These are phyloP conservation scores for Calliopsis andreniformis DNA, from an alignment of 1,140 invertebrate genomes.

Conservation along the genomic window DNA sequence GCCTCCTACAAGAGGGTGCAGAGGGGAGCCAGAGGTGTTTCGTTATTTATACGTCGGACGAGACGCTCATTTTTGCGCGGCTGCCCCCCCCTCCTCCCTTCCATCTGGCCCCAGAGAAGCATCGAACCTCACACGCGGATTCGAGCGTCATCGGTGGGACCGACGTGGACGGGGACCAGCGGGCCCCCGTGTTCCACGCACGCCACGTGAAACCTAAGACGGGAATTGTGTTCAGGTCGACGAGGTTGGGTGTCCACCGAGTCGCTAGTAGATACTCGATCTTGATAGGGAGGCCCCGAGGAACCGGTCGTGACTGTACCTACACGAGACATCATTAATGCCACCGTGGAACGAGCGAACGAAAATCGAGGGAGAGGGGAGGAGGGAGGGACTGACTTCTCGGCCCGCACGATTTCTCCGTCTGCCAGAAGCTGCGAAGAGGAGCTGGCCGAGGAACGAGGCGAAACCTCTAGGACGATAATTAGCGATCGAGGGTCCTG, in stretches of 20 bases:
- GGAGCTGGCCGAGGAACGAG: conserved; percentile 48
- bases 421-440: conserved; percentile 17
- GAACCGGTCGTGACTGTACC: conserved; percentile 67
- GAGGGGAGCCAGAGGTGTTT: too few species aligned
- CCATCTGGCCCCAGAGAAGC: background rate
- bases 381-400: conserved; percentile 24
- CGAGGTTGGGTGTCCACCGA: conserved; percentile 31
- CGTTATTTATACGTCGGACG: conserved; percentile 52
- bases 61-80: conserved; percentile 38
- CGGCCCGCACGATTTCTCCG: conserved; percentile 38
- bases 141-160: too few species aligned
- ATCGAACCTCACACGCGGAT: too few species aligned
- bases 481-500: conserved; percentile 70
- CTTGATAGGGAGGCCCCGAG: conserved; percentile 59
- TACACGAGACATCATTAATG: conserved; percentile 66
- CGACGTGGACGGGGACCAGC: background rate
- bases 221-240: conserved; percentile 21
- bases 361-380: conserved; percentile 48
- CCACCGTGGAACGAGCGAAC: conserved; percentile 57
- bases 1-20: conserved; percentile 15
- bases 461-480: conserved; percentile 68
- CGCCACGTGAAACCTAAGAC: conserved; percentile 38
- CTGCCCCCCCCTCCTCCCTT: background rate
- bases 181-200: conserved; percentile 18
- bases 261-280: conserved; percentile 53